Percentiles rank a stretch among this genome's conserved stretches.
Conservation (phyloP, 2,888 invertebrate species). For the Chymomyza amoena region DNA sequence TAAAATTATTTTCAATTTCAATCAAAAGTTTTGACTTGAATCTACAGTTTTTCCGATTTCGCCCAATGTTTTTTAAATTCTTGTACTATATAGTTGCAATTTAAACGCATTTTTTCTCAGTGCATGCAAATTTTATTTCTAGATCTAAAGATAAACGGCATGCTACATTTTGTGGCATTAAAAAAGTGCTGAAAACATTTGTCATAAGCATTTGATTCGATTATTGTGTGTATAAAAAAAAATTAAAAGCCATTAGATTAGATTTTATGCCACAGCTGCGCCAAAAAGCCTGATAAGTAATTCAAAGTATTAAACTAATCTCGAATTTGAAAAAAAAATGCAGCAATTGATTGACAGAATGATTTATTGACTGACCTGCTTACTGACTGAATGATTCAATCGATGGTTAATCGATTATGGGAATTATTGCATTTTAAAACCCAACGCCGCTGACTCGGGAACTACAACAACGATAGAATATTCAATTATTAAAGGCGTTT, state of each 20-base stretch:
- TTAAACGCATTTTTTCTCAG: background rate
- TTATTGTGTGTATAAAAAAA: background rate
- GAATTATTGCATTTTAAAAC: background rate
- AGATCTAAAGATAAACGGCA: background rate
- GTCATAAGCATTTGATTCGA: background rate
- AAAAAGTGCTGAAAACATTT: background rate
- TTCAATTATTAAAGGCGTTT: background rate
- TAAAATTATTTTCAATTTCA: too few relatives aligned
- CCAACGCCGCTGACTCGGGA: background rate
- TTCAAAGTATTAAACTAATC: conserved; percentile 6
- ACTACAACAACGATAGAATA: background rate
- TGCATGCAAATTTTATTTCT: background rate
- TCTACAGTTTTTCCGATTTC: too few relatives aligned
- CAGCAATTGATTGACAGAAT: background rate
- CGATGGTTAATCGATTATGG: conserved; percentile 23
- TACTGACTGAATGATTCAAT: background rate
- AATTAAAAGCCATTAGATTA: conserved; percentile 12
- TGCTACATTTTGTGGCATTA: background rate
- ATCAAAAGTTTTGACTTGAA: too few relatives aligned
- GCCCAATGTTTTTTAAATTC: too few relatives aligned
- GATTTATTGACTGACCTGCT: conserved; percentile 19
- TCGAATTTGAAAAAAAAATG: background rate
- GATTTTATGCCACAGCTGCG: conserved; percentile 4
- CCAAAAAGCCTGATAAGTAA: conserved; percentile 12
- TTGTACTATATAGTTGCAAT: too few relatives aligned